These are phyloP conservation scores for Caloenas nicobarica DNA, from an alignment of 2,113 vertebrate species.

Conservation along the genomic window DNA sequence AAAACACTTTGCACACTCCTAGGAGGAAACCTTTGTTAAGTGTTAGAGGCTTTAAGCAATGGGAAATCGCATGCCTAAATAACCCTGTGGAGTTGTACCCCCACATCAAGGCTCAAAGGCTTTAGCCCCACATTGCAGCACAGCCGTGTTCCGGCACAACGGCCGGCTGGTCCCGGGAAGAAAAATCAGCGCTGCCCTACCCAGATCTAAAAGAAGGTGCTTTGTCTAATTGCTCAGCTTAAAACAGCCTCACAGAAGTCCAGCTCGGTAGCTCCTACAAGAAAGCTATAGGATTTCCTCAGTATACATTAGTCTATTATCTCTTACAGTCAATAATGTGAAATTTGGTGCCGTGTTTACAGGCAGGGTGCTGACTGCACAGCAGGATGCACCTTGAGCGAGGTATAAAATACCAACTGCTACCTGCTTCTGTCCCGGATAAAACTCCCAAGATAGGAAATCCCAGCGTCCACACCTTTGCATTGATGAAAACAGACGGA, in stretches of 20 bases:
- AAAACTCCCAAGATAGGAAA: background rate
- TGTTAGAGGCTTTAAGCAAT: background rate
- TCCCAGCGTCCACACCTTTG: background rate
- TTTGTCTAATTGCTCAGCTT: background rate
- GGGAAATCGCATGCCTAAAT: background rate
- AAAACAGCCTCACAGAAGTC: background rate
- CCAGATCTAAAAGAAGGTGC: background rate
- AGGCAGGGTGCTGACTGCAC: background rate
- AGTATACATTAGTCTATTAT: background rate
- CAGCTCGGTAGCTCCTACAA: background rate
- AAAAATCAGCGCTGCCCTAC: background rate
- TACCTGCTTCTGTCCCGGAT: background rate
- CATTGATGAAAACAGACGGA: background rate
- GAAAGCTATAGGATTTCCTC: background rate
- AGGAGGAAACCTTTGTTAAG: background rate
- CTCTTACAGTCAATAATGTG: background rate
- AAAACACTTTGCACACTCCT: background rate
- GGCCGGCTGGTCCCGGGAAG: background rate
- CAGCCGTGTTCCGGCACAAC: fast-evolving
- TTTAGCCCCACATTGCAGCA: background rate
- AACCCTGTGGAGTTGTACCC: background rate
- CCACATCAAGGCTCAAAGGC: background rate
- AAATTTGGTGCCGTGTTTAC: background rate
- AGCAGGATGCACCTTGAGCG: background rate
- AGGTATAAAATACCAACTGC: background rate